Evolutionary conservation across 2,113 vertebrate genomes (phyloP), one percentile per base, ranked within the genome.

Genomic region (Tachuris rubrigastra): DNA sequence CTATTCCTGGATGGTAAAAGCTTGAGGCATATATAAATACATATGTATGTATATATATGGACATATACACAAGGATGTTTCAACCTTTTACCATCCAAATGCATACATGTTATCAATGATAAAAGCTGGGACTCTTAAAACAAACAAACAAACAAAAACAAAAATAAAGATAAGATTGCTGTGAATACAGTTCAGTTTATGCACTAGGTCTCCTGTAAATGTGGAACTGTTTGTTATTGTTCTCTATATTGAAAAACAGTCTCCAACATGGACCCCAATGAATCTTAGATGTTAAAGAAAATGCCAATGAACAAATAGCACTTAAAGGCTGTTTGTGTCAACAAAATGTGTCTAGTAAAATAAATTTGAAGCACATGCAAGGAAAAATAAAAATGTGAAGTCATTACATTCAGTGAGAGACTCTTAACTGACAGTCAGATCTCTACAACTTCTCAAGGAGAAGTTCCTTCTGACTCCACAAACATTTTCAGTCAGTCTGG

Each of bases 351-450:
- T 97, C 89, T 81, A 77, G 80, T 92, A 89, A 94, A 94, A 94
- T 44, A 86, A 94, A 92, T 87, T 87, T 92, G 93, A 98, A 98
- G 98, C 97, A 98, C 98, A 97, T 97, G 96, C 94, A 96, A 98
- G 92, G 86, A 73, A 93, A 94, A 85, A 95, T 90, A 81, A 88
- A 95, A 79, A 93, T 76, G 79, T 74, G 69, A 96, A 96, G 78
- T 96, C 46, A 11, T 96, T 96, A 83, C 62, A 89, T 82, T 93
- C 76, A 95, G 86, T 89, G 93, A 96, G 77, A 95, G 91, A 95
- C 93, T 95, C 93, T 71, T 91, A 96, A 93, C 75, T 94, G 95
- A 95, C 71, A 97, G 73, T 90, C 90, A 90, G 90, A 92, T 95
- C 95, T 96, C 95, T 97, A 35, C 80, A 59, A 63, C 91, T 97